Base-by-base conservation (phyloP, 2,797 vertebrate species). In the Crocodylus rhombifer region DNA sequence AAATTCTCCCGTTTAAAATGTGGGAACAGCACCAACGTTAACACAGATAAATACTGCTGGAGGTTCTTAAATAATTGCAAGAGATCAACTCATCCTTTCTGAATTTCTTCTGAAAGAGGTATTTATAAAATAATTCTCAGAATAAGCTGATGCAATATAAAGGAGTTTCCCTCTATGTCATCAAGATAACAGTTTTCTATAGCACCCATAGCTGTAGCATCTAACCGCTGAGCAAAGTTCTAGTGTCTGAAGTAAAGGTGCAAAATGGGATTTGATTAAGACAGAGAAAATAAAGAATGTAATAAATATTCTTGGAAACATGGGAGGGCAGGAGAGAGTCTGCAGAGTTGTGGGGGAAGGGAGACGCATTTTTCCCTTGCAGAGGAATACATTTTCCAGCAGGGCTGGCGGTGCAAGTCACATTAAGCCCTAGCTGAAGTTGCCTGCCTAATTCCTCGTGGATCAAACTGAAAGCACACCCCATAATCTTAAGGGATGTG, bases 401-500 rank as follows among this genome's bases (percentile, higher is more conserved):
- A 82, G 92, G 82, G 82, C 95, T 89, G 69, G 95, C 91, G 95
- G 96, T 63, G 83, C 89, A 92, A 96, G 93, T 91, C 95, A 90
- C 17, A 4, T 88, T 97, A 95, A 97, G 91, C 96, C 89, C 92
- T 16, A 95, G 92, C 92, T 94, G 91, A 95, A 96, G 95, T 94
- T 90, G 88, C 81, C 92, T 91, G 86, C 76, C 93, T 96, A 96
- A 97, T 97, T 96, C 94, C 96, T 92, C 82, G 58, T 71, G 89
- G 95, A 97, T 97, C 95, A 92, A 86, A 42, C 78, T 84, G 95
- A 94, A 97, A 96, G 89, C 88, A 95, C 56, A 89, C 93, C 93
- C 95, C 87, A 91, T 96, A 96, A 97, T 96, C 96, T 95, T 95
- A 95, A 87, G 78, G 93, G 95, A 97, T 95, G 97, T 94, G 91